Evolutionary conservation across 2,113 vertebrate species (phyloP).

Genomic region (Himantopus leucocephalus): DNA sequence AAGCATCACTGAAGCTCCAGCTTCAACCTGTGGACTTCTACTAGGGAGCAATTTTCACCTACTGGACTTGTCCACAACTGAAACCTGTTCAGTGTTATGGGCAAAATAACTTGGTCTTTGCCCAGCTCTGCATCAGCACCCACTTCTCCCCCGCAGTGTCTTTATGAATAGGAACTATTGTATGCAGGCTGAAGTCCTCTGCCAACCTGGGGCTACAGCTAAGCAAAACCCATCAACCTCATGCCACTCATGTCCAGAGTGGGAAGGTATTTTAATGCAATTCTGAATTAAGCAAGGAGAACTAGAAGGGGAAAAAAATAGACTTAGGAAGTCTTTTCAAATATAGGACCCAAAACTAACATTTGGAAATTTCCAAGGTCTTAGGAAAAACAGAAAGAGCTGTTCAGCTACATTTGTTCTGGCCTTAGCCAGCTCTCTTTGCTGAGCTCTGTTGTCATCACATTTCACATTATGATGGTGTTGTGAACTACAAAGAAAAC

Average conservation of each 20-base stretch:
- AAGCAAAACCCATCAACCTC: background rate
- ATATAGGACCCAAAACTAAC: constrained; percentile 25
- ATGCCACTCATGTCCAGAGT: background rate
- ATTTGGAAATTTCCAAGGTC: constrained; percentile 48
- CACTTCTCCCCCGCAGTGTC: background rate
- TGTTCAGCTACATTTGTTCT: constrained; percentile 48
- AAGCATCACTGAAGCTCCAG: background rate
- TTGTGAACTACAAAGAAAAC: constrained; percentile 58
- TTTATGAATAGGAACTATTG: background rate
- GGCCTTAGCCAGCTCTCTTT: constrained; percentile 32
- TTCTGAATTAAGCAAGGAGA: background rate
- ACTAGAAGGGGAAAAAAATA: background rate
- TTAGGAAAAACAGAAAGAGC: constrained; percentile 39
- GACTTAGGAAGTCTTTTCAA: constrained; percentile 39
- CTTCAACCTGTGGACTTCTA: background rate
- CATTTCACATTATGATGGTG: constrained; percentile 55
- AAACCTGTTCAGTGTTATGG: background rate
- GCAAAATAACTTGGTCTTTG: background rate
- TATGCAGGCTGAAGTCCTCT: background rate
- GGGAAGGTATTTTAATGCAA: background rate
- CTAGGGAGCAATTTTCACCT: background rate
- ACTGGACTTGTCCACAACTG: background rate
- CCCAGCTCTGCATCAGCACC: background rate
- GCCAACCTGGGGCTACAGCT: background rate
- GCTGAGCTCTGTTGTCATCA: constrained; percentile 50